Percentiles rank a stretch among this genome's conserved stretches.
Evolutionary conservation across 2,113 vertebrate genomes (phyloP).

Genomic region (Saccopteryx bilineata): DNA sequence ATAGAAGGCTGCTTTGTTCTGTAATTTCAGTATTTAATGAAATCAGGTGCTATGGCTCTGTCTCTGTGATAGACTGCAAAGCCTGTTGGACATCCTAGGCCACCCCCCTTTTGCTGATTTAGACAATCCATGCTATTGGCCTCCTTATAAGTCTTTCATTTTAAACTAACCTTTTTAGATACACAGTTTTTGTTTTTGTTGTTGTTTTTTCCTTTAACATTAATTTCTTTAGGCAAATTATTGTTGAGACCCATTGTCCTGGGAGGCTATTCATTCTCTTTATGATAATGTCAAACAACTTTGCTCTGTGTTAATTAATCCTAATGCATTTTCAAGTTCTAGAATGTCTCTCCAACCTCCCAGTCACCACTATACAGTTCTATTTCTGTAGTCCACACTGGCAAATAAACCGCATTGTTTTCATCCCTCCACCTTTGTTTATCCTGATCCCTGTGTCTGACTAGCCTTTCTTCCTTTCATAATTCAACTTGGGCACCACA

Average conservation of each 20-base stretch:
- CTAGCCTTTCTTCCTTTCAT: not conserved
- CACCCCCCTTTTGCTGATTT: not conserved
- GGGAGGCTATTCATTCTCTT: not conserved
- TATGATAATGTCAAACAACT: not conserved
- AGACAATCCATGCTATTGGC: not conserved
- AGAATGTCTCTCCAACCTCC: not conserved
- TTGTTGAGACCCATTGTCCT: not conserved
- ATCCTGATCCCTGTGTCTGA: not conserved
- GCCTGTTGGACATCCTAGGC: not conserved
- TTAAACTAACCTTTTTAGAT: not conserved
- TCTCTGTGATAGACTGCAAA: not conserved
- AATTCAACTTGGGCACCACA: fast-evolving
- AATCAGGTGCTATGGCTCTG: not conserved
- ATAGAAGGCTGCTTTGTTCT: not conserved
- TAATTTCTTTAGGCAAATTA: not conserved
- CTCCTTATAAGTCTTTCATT: not conserved
- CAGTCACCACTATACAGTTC: not conserved
- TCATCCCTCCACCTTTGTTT: not conserved
- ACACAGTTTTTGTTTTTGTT: no score
- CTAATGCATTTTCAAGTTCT: not conserved
- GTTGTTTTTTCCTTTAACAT: not conserved
- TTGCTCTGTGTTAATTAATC: not conserved
- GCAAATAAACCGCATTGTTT: not conserved
- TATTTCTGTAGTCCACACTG: not conserved
- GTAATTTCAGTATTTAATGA: not conserved